phyloP scores from a whole-genome alignment of 2,797 vertebrate species.

The Sebastes diaconus region DNA sequence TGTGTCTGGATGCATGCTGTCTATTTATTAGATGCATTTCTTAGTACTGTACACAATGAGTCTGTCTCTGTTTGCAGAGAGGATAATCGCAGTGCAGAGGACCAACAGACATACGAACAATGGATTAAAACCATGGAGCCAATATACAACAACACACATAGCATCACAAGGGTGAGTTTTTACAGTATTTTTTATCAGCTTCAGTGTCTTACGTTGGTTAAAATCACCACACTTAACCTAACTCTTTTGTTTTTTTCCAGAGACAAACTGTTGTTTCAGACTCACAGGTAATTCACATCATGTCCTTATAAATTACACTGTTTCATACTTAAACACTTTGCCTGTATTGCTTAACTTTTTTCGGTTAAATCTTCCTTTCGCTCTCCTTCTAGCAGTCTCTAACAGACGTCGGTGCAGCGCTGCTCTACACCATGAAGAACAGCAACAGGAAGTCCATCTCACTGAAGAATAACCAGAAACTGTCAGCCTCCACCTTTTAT shows the following conservation, averaged over 20 bases:
- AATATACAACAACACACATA: conserved; percentile 63
- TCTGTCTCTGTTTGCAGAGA: conserved; percentile 60
- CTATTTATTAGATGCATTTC: neutral
- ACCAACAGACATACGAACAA: conserved; percentile 59
- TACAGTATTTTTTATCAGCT: neutral
- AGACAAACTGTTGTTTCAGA: conserved; percentile 59
- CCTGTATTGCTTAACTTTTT: neutral
- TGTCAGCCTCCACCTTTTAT: conserved; percentile 23
- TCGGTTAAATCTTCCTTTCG: neutral
- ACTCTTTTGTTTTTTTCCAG: conserved; percentile 39
- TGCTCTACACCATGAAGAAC: conserved; percentile 80
- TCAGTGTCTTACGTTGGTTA: neutral
- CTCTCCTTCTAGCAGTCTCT: conserved; percentile 62
- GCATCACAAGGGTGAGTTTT: conserved; percentile 68
- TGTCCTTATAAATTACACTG: too few species aligned
- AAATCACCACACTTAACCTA: neutral
- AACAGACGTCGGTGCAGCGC: conserved; percentile 73
- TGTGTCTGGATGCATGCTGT: neutral
- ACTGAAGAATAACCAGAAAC: conserved; percentile 44
- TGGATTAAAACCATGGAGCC: conserved; percentile 78
- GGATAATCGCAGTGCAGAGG: conserved; percentile 62
- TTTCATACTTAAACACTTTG: neutral
- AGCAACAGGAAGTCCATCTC: conserved; percentile 74
- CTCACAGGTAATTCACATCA: conserved; percentile 64
- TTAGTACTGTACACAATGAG: neutral